Evolutionary conservation across 2,888 invertebrate species (phyloP), one percentile per base, ranked within the genome.

Genomic region (Phasia obesa): DNA sequence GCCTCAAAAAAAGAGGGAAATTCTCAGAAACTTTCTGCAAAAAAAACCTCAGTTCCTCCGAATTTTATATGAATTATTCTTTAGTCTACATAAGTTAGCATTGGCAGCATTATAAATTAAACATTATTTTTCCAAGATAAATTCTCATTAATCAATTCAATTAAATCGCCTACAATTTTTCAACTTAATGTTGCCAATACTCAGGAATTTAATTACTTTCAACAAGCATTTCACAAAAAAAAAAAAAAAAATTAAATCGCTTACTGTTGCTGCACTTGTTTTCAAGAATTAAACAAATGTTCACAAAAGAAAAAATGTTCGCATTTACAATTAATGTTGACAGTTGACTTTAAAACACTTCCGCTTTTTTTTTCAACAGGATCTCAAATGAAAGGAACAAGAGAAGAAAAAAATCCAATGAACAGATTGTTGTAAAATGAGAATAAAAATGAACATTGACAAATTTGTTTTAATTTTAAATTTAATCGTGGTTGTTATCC

Each of bases 401-500:
- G 17, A 15, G 9, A 25, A 38, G 5, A 65, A 31, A 27, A 31
- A 49, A 25, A 59, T 31, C 27, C 62, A 62, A 53, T 57, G 25
- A 65, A 78, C 77, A 65, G 71, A 51, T 67, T 78, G 53, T 59
- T 55, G n/a, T n/a, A n/a, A 65, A 67, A 60, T 23, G 49, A 51
- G 13, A 67, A 67, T 60, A 42, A 59, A 73, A 73, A 23, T 25
- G 49, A 67, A 74, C 67, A 55, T 67, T 80, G 79, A 80, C 79
- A 80, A 80, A 80, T 80, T 74, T 67, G 60, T 73, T 80, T 67
- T 74, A 73, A 80, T 80, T 80, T 80, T 62, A 60, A 69, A 80
- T 60, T 53, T 69, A 65, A 79, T 53, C 74, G 60, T 74, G 53
- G 47, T 53, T 73, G 73, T 73, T 78, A 53, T 19, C 53, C 62